Evolutionary conservation across 2,113 vertebrate genomes (phyloP), one percentile per base, ranked within the genome.

Genomic region (Oxyura jamaicensis): DNA sequence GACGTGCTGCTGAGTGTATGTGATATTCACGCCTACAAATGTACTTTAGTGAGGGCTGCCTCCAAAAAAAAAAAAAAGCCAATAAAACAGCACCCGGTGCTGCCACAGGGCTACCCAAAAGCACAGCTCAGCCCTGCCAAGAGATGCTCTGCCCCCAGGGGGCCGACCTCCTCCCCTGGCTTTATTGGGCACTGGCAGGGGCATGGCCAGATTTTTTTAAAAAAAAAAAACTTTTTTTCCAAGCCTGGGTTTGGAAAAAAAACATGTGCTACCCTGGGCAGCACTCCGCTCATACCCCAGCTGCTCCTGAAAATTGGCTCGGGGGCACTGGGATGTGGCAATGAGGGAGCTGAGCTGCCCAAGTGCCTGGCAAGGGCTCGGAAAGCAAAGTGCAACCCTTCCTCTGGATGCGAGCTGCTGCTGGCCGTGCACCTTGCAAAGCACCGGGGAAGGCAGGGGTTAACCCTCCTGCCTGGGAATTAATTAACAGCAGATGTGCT

Each of bases 401-500:
- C 14, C 20, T 29, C 33, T 79, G 75, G 39, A 2, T 52, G 11
- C 52, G 33, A 16, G 12, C 1, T 62, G 48, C 25, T 33, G 5
- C 50, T 46, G 59, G 2, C 50, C 28, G 1, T 58, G 39, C 69
- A 90, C 69, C 25, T 36, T 81, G 33, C 69, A 71, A 71, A 48
- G 6, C 36, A 4, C 13, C 0, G 0, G 41, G 90, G 25, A 29
- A 92, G 44, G 76, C 39, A 96, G 86, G 97, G 62, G 97, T 97
- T 98, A 98, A 96, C 79, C 35, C 67, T 92, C 71, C 94, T 96
- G 96, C 90, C 41, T 77, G 48, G 73, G 59, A 95, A 90, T 96
- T 97, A 95, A 97, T 98, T 96, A 97, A 95, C 88, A 96, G 31
- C 98, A 98, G 96, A 97, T 97, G 97, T 91, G 91, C 75, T 91